These are phyloP conservation scores for Drosophila infuscata DNA, from an alignment of 2,888 invertebrate genomes.

Conservation along the genomic window DNA sequence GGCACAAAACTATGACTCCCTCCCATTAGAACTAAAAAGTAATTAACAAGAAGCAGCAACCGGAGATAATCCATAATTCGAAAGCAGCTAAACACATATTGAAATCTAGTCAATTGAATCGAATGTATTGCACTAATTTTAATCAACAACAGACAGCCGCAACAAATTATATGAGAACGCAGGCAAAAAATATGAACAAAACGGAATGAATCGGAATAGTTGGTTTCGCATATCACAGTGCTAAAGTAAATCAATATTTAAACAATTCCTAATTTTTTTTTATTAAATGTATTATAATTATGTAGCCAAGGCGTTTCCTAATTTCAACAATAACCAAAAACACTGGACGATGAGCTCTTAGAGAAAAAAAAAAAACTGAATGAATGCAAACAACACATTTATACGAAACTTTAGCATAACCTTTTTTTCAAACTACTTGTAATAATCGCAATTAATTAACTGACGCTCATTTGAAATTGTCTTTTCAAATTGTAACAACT, in stretches of 20 bases:
- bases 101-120: slow-evolving; percentile 80
- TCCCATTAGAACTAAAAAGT: slow-evolving; percentile 60
- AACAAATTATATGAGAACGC: slow-evolving; percentile 24
- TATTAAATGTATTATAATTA: slow-evolving; percentile 78
- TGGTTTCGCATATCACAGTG: slow-evolving; percentile 73
- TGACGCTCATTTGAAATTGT: slow-evolving; percentile 51
- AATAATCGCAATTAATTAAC: slow-evolving; percentile 39
- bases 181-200: slow-evolving; percentile 32
- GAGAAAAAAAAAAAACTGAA: slow-evolving; percentile 21
- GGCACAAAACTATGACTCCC: slow-evolving; percentile 64
- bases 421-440: slow-evolving; percentile 36
- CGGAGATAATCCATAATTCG: slow-evolving; percentile 48
- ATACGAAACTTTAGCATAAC: slow-evolving; percentile 66
- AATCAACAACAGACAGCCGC: slow-evolving; percentile 29
- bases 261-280: slow-evolving; percentile 69
- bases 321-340: slow-evolving; percentile 47
- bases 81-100: slow-evolving; percentile 71
- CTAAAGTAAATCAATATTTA: slow-evolving; percentile 53
- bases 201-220: slow-evolving; percentile 22
- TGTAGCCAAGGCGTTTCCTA: slow-evolving; percentile 63
- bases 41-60: slow-evolving; percentile 31
- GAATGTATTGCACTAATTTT: slow-evolving; percentile 77
- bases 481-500: slow-evolving; percentile 70
- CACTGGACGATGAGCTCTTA: slow-evolving; percentile 61
- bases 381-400: slow-evolving; percentile 26